Conservation (phyloP, 2,797 vertebrate species). For the Sarcoramphus papa region DNA sequence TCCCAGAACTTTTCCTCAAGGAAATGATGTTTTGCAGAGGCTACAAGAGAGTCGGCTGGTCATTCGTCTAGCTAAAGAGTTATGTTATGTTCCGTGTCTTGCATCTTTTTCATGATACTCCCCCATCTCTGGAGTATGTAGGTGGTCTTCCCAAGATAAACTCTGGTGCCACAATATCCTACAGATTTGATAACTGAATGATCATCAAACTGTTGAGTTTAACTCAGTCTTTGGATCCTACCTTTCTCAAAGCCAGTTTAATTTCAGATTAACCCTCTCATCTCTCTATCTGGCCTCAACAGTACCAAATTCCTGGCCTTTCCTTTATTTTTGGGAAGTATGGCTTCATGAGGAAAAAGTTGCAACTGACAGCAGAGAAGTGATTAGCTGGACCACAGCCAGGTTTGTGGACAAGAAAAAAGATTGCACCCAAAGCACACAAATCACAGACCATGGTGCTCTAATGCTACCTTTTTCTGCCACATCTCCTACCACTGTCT, state of each 20-base stretch:
- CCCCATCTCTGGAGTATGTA: not conserved
- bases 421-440: not conserved
- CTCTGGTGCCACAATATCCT: not conserved
- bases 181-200: not conserved
- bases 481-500: not conserved
- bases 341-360: not conserved
- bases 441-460: not conserved
- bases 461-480: not conserved
- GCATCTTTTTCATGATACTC: not conserved
- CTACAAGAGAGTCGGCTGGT: not conserved
- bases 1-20: not conserved
- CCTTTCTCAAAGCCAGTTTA: not conserved
- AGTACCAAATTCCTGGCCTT: not conserved
- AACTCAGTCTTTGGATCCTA: not conserved
- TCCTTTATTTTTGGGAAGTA: not conserved
- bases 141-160: not conserved
- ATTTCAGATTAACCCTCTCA: not conserved
- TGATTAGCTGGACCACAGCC: not conserved
- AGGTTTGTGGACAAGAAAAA: not conserved
- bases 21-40: not conserved
- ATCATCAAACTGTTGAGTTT: not conserved
- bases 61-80: not conserved
- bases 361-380: not conserved
- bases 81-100: not conserved
- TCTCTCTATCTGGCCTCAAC: not conserved